Base-by-base conservation (phyloP, 2,888 invertebrate genomes). In the Cyaniris semiargus region DNA sequence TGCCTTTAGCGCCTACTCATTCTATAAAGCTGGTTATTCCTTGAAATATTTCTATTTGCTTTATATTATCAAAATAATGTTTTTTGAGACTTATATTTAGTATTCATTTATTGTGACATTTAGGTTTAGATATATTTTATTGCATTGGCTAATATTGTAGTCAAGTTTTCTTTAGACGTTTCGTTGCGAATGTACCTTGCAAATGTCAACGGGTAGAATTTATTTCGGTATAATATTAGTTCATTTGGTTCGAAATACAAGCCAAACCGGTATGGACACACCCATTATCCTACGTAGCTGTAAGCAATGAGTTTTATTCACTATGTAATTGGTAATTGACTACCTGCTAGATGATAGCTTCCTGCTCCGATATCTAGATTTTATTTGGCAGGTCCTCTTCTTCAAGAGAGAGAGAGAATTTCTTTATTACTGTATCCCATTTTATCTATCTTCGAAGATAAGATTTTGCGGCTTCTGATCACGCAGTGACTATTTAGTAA, bases 201-300 rank as follows among this genome's bases (percentile, higher is more conserved):
- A 66, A 66, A 66, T 66, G 27, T 66, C 66, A 66, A 66, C 66
- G 1, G 18, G 66, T 66, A 15, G 15, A 27, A 66, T 66, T 27
- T 66, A 66, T 66, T 66, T 66, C 27, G 66, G 66, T 66, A 66
- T 66, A 66, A 66, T 66, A 66, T 66, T 27, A 66, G 15, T 66
- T 66, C 27, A 66, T 66, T 66, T 66, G 13, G 66, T 66, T 66
- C 15, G 18, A 31, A 66, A 27, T 66, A 31, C 66, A 66, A 66
- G 66, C 23, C 27, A 66, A 66, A 66, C 66, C 66, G 66, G 66
- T 66, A 66, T 13, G 4, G 66, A 66, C 66, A 66, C 66, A 27
- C 66, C 66, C 66, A 66, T 66, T 8, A 31, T 27, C 13, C 60
- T 31, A 31, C 15, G 27, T 27, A 66, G 66, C 15, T 4, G 27